Percentiles rank a stretch among this genome's conserved stretches.
These are phyloP conservation scores for Tragulus kanchil DNA, from an alignment of 2,113 vertebrate species.

Conservation along the genomic window DNA sequence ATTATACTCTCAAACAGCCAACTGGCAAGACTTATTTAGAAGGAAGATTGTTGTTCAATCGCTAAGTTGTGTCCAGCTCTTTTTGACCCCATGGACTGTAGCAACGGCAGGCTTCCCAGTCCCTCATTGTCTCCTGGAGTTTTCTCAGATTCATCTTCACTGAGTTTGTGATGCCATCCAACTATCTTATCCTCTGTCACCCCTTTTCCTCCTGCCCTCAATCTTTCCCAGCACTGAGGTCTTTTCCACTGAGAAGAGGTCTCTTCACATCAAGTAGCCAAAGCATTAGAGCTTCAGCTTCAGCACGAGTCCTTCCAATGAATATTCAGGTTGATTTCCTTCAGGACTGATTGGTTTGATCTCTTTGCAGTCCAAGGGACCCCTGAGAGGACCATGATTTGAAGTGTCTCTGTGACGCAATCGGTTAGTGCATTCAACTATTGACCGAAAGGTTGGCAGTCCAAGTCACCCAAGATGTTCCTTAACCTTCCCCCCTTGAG, in stretches of 20 bases:
- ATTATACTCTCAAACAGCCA: neutral
- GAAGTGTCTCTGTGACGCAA: neutral
- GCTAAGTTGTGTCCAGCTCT: neutral
- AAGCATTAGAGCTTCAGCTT: neutral
- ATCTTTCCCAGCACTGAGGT: neutral
- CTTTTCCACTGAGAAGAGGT: neutral
- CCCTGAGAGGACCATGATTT: neutral
- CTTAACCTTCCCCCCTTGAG: neutral
- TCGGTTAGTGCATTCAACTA: neutral
- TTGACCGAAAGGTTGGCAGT: neutral
- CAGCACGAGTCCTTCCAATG: neutral
- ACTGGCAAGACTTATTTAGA: neutral
- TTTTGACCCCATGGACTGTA: neutral
- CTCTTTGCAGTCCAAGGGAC: neutral
- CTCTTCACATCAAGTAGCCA: neutral
- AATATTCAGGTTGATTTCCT: neutral
- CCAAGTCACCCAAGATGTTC: neutral
- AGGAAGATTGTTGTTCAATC: neutral
- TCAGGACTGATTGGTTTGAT: neutral
- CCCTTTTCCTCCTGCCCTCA: neutral
- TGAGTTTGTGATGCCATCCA: accelerated
- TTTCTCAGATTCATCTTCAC: neutral
- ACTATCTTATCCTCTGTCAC: neutral
- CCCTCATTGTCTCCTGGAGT: neutral
- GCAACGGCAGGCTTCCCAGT: neutral